Percentiles rank a stretch among this genome's conserved stretches.
These are phyloP conservation scores for Acropora tenuis DNA, from an alignment of 64 coral and sea anemone species.

Conservation along the genomic window DNA sequence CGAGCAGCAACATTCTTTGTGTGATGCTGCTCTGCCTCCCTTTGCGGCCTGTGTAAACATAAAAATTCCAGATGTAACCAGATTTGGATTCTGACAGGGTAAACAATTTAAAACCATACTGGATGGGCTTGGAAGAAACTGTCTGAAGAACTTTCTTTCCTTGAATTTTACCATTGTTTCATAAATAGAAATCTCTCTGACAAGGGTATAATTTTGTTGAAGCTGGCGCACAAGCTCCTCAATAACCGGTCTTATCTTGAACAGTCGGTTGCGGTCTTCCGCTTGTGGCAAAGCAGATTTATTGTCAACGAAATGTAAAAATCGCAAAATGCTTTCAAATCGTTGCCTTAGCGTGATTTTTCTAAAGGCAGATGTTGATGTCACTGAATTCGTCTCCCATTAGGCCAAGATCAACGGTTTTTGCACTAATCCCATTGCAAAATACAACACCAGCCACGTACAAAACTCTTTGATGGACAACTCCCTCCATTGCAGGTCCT, in stretches of 20 bases:
- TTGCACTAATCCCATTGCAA: conserved; percentile 51
- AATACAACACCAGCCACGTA: conserved; percentile 45
- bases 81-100: conserved; percentile 23
- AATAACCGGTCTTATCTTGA: conserved; percentile 33
- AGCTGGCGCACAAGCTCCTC: conserved; percentile 10
- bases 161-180: conserved; percentile 57
- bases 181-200: conserved; percentile 31
- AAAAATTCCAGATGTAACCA: conserved; percentile 34
- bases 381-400: conserved; percentile 36
- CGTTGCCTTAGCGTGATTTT: conserved; percentile 18
- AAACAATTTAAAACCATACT: conserved; percentile 51
- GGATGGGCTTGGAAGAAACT: conserved; percentile 17
- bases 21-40: conserved; percentile 20
- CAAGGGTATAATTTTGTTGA: conserved; percentile 25
- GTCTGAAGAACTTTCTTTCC: conserved; percentile 32
- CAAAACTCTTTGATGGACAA: conserved; percentile 39
- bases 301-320: conserved; percentile 63
- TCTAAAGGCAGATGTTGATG: conserved; percentile 14
- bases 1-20: conserved; percentile 8
- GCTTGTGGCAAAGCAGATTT: not conserved
- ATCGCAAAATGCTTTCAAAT: conserved; percentile 32
- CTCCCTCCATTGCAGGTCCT: conserved; percentile 43
- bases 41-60: conserved; percentile 33
- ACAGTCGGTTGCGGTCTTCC: not conserved
- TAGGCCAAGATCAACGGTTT: conserved; percentile 15